Evolutionary conservation across 2,888 invertebrate species (phyloP).

Genomic region (Coenonympha glycerion): DNA sequence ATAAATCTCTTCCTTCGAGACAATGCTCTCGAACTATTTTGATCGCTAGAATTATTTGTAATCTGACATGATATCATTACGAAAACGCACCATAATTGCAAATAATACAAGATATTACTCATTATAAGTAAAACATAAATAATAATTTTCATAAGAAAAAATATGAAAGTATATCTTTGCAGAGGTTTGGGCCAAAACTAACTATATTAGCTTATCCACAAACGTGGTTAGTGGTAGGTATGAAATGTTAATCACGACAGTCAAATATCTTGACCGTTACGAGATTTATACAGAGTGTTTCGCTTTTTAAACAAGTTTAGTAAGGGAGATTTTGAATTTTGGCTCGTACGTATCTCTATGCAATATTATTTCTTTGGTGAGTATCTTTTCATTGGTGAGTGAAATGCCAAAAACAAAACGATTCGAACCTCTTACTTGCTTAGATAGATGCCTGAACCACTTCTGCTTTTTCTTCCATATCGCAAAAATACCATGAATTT

Average conservation of each 20-base stretch:
- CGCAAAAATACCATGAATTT: no score
- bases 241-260: slow-evolving; percentile 49
- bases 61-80: neutral
- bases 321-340: no score
- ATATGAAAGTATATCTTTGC: slow-evolving; percentile 11
- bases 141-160: neutral
- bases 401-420: no score
- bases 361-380: no score
- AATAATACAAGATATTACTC: neutral
- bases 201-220: slow-evolving; percentile 27
- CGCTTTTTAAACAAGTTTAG: no score
- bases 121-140: neutral
- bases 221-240: slow-evolving; percentile 16
- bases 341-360: no score
- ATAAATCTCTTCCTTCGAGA: slow-evolving; percentile 75
- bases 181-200: slow-evolving; percentile 31
- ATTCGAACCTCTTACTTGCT: no score
- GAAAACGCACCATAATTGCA: neutral
- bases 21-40: slow-evolving; percentile 39
- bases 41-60: neutral
- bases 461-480: no score
- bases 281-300: slow-evolving; percentile 38
- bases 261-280: slow-evolving; percentile 47
- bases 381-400: no score
- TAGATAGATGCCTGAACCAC: no score